Evolutionary conservation across 2,113 vertebrate genomes (phyloP).

Genomic region (Paradoxurus hermaphroditus): DNA sequence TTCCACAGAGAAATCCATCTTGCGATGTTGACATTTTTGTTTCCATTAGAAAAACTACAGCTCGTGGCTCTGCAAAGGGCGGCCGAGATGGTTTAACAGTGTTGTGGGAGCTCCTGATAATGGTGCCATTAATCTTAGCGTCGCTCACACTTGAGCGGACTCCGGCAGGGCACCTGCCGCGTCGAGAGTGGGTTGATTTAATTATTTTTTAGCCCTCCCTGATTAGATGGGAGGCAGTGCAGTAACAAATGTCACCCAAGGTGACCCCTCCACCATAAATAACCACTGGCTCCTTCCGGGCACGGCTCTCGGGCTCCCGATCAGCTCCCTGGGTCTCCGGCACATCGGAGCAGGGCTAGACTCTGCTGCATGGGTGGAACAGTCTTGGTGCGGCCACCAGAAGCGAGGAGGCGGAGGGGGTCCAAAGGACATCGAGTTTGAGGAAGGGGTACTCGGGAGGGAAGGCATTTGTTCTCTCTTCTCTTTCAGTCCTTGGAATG

Average conservation of each 20-base stretch:
- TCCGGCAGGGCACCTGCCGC: not conserved
- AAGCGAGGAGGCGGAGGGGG: not conserved
- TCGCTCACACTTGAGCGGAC: conserved; percentile 18
- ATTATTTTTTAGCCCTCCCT: conserved; percentile 49
- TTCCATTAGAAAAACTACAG: conserved; percentile 32
- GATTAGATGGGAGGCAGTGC: conserved; percentile 35
- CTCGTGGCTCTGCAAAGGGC: not conserved
- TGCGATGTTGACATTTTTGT: not conserved
- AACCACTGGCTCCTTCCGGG: not conserved
- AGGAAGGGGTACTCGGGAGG: not conserved
- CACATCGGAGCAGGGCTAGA: rapidly evolving
- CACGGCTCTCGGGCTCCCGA: too few relatives aligned
- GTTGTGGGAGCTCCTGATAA: conserved; percentile 46
- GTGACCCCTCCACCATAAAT: conserved; percentile 11
- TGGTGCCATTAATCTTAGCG: conserved; percentile 41
- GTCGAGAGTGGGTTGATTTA: conserved; percentile 1
- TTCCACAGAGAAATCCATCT: conserved; percentile 48
- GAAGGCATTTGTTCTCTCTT: not conserved
- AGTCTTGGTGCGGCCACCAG: not conserved
- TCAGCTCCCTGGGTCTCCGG: not conserved
- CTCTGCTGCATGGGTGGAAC: not conserved
- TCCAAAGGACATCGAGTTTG: not conserved
- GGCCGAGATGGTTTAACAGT: not conserved
- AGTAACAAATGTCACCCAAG: not conserved
- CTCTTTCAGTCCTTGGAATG: conserved; percentile 27